These are phyloP conservation scores for Pontoporia blainvillei DNA, from an alignment of 2,113 vertebrate species.

Conservation along the genomic window DNA sequence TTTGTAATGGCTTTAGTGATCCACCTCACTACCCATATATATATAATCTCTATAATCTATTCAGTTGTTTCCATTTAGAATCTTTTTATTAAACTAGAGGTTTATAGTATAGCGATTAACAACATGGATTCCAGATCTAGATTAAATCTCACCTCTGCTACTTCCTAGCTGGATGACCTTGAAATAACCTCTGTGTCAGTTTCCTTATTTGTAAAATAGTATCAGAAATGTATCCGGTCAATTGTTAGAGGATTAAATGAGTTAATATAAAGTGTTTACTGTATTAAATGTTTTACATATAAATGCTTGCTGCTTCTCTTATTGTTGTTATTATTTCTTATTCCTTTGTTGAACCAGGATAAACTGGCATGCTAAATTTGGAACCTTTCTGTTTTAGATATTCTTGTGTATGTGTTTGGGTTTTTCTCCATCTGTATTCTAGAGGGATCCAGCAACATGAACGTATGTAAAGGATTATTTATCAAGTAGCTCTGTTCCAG, in stretches of 20 bases:
- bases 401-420: not conserved
- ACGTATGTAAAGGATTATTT: not conserved
- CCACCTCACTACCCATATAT: not conserved
- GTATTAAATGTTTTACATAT: not conserved
- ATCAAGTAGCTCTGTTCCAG: not conserved
- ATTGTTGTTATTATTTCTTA: not conserved
- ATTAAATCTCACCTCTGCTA: not conserved
- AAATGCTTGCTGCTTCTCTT: not conserved
- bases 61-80: not conserved
- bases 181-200: not conserved
- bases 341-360: not conserved
- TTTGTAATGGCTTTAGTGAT: not conserved
- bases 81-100: not conserved
- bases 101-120: not conserved
- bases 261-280: not conserved
- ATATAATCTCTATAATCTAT: not conserved
- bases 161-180: not conserved
- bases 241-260: not conserved
- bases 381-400: not conserved
- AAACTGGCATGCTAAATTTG: not conserved
- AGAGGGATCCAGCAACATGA: not conserved
- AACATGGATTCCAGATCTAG: not conserved
- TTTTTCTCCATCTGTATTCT: conserved; percentile 2
- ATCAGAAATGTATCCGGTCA: not conserved
- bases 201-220: conserved; percentile 14